phyloP scores from a whole-genome alignment of 2,797 vertebrate species.

The Perodicticus potto region DNA sequence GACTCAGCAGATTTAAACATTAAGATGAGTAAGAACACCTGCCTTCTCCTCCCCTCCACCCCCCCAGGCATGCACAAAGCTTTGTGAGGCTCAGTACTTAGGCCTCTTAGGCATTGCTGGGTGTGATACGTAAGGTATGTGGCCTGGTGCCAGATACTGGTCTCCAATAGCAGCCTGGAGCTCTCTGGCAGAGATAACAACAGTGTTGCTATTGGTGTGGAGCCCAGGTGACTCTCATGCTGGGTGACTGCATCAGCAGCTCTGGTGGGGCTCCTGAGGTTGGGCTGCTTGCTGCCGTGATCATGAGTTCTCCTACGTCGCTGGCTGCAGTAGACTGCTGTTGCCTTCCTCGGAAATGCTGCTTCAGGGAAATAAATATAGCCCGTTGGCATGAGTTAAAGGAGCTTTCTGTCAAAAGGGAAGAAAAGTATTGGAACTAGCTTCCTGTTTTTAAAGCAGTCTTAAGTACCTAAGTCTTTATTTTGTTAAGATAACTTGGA shows the following conservation, averaged over 20 bases:
- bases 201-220: slow-evolving; percentile 77
- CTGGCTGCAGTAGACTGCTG: background rate
- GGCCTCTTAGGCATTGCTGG: background rate
- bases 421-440: slow-evolving; percentile 32
- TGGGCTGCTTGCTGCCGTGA: slow-evolving; percentile 6
- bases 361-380: slow-evolving; percentile 59
- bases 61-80: background rate
- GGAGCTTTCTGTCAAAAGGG: slow-evolving; percentile 28
- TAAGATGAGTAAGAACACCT: slow-evolving; percentile 69
- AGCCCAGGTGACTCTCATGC: slow-evolving; percentile 59
- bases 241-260: background rate
- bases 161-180: slow-evolving; percentile 63
- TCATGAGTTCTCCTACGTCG: background rate
- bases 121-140: background rate
- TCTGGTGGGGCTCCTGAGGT: background rate
- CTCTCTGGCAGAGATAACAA: slow-evolving; percentile 68
- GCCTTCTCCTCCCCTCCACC: background rate
- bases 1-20: slow-evolving; percentile 85
- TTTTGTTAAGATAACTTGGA: slow-evolving; percentile 32
- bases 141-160: background rate
- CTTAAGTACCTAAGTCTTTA: slow-evolving; percentile 37
- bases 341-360: background rate
- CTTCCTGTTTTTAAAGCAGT: slow-evolving; percentile 25
- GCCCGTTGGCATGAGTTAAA: background rate
- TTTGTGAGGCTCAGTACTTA: background rate